Evolutionary conservation across 2,888 invertebrate genomes (phyloP), one percentile per base, ranked within the genome.

Genomic region (Phasia obesa): DNA sequence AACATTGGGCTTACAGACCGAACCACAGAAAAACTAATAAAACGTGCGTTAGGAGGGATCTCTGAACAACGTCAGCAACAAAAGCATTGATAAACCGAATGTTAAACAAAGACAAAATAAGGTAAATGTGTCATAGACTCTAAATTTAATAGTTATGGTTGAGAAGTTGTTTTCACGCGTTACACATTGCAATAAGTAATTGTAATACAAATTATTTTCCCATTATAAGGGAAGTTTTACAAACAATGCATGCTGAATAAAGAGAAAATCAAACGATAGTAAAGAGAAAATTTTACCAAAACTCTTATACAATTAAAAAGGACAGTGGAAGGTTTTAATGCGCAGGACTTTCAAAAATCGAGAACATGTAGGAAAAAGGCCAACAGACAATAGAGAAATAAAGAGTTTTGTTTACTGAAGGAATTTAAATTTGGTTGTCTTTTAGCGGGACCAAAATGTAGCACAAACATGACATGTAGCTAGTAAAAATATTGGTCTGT

Each of bases 221-320:
- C 11, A 2, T 71, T 49, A 59, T 57, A 69, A 53, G 25, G 69
- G 62, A 23, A 64, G 13, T 76, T 65, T n/a, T 13, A 5, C 9
- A 15, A 17, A 21, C n/a, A 1, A 31, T 15, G 17, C 17, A 2
- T 15, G 79, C 79, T 83, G 65, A 83, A 83, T 79, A 67, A 83
- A 83, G 83, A 83, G 83, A 27, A 75, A 11, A 17, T 31, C 4
- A 19, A 17, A 4, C 0, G 7, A 17, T 7, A 11, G n/a, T 44
- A 35, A 75, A 75, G 74, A 78, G 78, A 44, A 60, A n/a, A n/a
- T 4, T 23, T 38, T 11, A 9, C 2, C 5, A 31, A 65, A 75
- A 71, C 83, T 83, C 83, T 83, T 83, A 75, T 83, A 83, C 65
- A 0, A 9, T 4, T 9, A 47, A 59, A 59, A 70, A 42, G 71